Percentiles rank a stretch among this genome's conserved stretches.
Evolutionary conservation across 1,140 invertebrate species (phyloP).

Genomic region (Latrodectus geometricus): DNA sequence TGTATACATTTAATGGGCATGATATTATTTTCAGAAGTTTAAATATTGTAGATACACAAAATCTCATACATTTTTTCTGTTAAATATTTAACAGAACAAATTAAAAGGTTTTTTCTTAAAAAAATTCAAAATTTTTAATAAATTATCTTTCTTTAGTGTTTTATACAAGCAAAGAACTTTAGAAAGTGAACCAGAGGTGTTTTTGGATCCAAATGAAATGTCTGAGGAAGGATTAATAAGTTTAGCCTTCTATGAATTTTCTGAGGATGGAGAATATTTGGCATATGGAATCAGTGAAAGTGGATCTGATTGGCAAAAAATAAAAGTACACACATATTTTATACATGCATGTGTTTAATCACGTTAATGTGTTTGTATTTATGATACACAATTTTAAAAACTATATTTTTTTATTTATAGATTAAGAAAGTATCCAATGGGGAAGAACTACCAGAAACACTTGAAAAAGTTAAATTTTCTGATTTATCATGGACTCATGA

Average conservation of each 20-base stretch:
- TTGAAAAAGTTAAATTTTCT: conserved; percentile 93
- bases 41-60: no score
- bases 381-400: not conserved
- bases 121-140: not conserved
- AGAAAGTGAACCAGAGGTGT: conserved; percentile 84
- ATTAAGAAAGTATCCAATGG: conserved; percentile 73
- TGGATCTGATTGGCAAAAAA: conserved; percentile 96
- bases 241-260: conserved; percentile 83
- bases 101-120: no score
- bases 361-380: not conserved
- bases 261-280: conserved; percentile 89
- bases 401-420: conserved; percentile 61
- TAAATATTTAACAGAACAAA: no score
- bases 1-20: no score
- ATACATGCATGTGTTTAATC: no score
- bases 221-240: conserved; percentile 95
- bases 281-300: conserved; percentile 92
- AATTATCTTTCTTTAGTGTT: conserved; percentile 79
- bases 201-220: conserved; percentile 93
- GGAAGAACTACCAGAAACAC: conserved; percentile 87
- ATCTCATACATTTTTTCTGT: no score
- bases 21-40: no score
- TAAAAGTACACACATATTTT: conserved; percentile 71
- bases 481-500: conserved; percentile 94
- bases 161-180: conserved; percentile 90